Evolutionary conservation across 2,797 vertebrate species (phyloP).

Genomic region (Coracias cyanogaster): DNA sequence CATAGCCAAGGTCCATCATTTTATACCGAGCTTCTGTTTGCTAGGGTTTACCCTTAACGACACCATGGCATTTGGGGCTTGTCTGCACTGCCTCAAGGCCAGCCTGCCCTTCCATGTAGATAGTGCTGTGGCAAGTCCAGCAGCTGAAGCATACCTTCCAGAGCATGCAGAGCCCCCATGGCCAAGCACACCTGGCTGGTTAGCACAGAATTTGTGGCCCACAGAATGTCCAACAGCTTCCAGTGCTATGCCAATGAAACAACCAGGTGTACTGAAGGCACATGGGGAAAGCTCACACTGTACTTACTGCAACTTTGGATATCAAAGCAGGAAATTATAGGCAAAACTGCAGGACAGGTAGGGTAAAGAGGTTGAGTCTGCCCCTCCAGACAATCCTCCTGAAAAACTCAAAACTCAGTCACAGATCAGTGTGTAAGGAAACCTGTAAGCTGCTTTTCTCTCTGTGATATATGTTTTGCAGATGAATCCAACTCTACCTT

Average conservation of each 20-base stretch:
- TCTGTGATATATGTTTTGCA: neutral
- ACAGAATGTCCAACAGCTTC: neutral
- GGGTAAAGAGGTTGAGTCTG: neutral
- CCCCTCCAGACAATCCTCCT: neutral
- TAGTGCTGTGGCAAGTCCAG: neutral
- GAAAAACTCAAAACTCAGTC: neutral
- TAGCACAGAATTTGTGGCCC: neutral
- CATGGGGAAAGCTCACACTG: neutral
- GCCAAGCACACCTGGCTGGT: neutral
- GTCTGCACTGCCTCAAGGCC: neutral
- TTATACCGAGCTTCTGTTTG: neutral
- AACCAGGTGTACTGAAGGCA: neutral
- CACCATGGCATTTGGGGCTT: neutral
- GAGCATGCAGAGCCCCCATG: neutral
- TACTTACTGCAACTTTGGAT: neutral
- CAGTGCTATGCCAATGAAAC: neutral
- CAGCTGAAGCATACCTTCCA: neutral
- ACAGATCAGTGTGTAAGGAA: neutral
- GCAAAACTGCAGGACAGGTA: neutral
- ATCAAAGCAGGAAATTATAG: neutral
- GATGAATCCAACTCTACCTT: neutral
- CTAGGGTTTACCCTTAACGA: neutral
- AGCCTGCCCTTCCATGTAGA: neutral
- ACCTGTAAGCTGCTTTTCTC: neutral
- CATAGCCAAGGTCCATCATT: neutral